Percentiles rank a stretch among this genome's conserved stretches.
Evolutionary conservation across 2,797 vertebrate genomes (phyloP).

Genomic region (Coluber constrictor): DNA sequence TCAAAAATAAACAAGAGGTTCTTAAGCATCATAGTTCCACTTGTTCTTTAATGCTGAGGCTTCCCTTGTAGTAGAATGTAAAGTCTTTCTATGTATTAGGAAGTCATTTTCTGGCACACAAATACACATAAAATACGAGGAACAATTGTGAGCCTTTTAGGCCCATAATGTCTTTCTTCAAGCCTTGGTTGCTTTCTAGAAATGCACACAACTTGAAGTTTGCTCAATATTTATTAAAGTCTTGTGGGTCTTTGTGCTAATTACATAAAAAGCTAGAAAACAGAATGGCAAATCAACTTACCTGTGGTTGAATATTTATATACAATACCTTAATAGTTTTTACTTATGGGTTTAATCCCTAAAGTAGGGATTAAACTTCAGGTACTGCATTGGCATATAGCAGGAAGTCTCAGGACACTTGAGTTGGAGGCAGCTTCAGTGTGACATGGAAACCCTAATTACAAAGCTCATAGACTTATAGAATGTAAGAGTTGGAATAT

Average conservation of each 20-base stretch:
- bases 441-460: conserved; percentile 21
- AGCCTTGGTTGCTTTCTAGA: not conserved
- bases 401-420: conserved; percentile 26
- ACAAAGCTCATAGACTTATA: not conserved
- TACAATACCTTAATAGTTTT: not conserved
- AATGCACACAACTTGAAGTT: not conserved
- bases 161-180: not conserved
- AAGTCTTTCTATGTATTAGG: not conserved
- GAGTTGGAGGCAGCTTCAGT: conserved; percentile 42
- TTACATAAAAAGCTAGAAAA: not conserved
- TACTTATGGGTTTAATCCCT: conserved; percentile 39
- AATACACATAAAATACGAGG: not conserved
- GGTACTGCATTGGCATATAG: conserved; percentile 48
- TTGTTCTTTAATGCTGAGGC: not conserved
- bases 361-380: not conserved
- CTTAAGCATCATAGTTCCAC: conserved; percentile 10
- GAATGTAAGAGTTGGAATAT: not conserved
- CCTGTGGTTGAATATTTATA: not conserved
- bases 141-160: not conserved
- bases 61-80: conserved; percentile 7
- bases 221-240: not conserved
- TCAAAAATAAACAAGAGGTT: not conserved
- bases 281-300: not conserved
- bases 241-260: not conserved
- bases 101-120: not conserved